phyloP scores from a whole-genome alignment of 1,140 invertebrate species.

The Homarus americanus region DNA sequence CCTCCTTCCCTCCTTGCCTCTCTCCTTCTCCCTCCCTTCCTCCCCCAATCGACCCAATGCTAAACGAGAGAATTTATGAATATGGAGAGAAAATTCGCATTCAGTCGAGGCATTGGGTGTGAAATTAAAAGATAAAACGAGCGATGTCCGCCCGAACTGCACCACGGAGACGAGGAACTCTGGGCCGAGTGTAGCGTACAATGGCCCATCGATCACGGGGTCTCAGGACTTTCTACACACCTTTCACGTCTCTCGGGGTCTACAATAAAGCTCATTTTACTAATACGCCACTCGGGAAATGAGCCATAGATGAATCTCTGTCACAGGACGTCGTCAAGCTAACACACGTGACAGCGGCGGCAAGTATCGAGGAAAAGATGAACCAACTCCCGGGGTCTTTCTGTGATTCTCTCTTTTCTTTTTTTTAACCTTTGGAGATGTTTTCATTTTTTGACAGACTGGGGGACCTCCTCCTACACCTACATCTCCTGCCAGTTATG shows the following conservation, averaged over 20 bases:
- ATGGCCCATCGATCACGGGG: slow-evolving; percentile 17
- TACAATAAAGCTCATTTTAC: slow-evolving; percentile 59
- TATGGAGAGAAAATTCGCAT: slow-evolving; percentile 72
- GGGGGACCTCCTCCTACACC: too few species aligned
- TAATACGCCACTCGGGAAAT: slow-evolving; percentile 46
- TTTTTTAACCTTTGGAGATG: too few species aligned
- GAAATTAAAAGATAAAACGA: slow-evolving; percentile 71
- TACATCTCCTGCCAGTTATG: too few species aligned
- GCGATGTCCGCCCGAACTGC: slow-evolving; percentile 50
- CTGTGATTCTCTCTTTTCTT: too few species aligned
- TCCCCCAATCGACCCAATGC: slow-evolving; percentile 60
- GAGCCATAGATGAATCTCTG: slow-evolving; percentile 24
- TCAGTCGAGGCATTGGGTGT: slow-evolving; percentile 61
- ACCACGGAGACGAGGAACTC: not conserved
- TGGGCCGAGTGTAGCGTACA: slow-evolving; percentile 16
- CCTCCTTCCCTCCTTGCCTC: slow-evolving; percentile 1
- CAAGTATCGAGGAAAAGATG: not conserved
- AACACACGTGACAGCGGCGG: too few species aligned
- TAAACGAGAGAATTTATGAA: slow-evolving; percentile 72
- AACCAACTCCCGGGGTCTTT: too few species aligned
- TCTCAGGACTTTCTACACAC: not conserved
- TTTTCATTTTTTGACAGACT: too few species aligned
- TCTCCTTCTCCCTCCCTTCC: not conserved
- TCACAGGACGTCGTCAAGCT: not conserved
- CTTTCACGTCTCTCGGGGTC: not conserved